phyloP scores from a whole-genome alignment of 2,113 vertebrate species.

The Ctenomys sociabilis region DNA sequence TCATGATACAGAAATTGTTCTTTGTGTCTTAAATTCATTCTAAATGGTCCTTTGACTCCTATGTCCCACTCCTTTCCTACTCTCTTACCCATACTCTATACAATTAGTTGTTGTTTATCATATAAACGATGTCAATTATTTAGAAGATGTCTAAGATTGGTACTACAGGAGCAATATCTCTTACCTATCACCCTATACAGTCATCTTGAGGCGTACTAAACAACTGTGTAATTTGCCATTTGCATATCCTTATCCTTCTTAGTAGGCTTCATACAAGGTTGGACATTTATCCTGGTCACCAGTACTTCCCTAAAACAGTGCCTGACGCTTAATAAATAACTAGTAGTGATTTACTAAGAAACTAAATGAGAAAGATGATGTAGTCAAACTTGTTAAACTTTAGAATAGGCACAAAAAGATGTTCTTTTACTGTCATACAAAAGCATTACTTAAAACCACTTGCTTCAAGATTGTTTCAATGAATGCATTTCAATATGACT shows the following conservation, averaged over 20 bases:
- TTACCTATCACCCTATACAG: not conserved
- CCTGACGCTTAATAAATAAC: not conserved
- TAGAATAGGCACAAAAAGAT: not conserved
- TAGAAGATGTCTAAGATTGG: not conserved
- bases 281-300: not conserved
- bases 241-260: not conserved
- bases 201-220: not conserved
- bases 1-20: not conserved
- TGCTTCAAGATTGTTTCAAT: not conserved
- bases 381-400: not conserved
- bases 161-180: not conserved
- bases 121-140: not conserved
- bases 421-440: not conserved
- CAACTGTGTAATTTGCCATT: not conserved
- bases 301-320: not conserved
- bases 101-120: not conserved
- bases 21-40: not conserved
- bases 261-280: not conserved
- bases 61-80: not conserved
- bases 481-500: not conserved
- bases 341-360: not conserved
- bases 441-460: not conserved
- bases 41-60: not conserved
- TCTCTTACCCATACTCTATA: not conserved
- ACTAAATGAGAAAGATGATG: not conserved